These are phyloP conservation scores for Eurytoma adleriae DNA, from an alignment of 2,888 invertebrate genomes.

Conservation along the genomic window DNA sequence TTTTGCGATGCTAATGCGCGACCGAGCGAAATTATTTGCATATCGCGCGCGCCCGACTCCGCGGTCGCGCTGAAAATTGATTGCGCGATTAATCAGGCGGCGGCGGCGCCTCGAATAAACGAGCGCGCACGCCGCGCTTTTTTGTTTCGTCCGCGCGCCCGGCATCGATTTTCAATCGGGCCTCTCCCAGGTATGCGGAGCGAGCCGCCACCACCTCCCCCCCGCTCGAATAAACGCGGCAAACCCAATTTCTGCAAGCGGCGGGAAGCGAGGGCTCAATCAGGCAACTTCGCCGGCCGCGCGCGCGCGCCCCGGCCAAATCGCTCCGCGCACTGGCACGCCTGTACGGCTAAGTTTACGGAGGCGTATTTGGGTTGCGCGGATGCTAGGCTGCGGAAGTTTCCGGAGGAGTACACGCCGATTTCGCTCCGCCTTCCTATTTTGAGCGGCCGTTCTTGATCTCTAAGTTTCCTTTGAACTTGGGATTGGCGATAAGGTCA, in stretches of 20 bases:
- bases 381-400: not conserved
- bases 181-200: not conserved
- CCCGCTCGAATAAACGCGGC: not conserved
- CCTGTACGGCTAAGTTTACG: not conserved
- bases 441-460: not conserved
- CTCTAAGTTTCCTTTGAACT: not conserved
- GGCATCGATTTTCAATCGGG: not conserved
- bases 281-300: not conserved
- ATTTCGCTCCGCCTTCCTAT: not conserved
- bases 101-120: not conserved
- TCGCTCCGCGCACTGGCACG: not conserved
- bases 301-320: not conserved
- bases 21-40: not conserved
- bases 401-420: not conserved
- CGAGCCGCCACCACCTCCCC: not conserved
- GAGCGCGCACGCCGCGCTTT: not conserved
- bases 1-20: constrained; percentile 1
- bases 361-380: not conserved
- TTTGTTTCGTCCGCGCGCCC: not conserved
- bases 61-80: not conserved
- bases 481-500: no score
- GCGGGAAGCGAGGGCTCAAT: not conserved
- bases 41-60: not conserved
- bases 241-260: not conserved
- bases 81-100: not conserved